Evolutionary conservation across 1,140 invertebrate genomes (phyloP).

Genomic region (Conus ventricosus): DNA sequence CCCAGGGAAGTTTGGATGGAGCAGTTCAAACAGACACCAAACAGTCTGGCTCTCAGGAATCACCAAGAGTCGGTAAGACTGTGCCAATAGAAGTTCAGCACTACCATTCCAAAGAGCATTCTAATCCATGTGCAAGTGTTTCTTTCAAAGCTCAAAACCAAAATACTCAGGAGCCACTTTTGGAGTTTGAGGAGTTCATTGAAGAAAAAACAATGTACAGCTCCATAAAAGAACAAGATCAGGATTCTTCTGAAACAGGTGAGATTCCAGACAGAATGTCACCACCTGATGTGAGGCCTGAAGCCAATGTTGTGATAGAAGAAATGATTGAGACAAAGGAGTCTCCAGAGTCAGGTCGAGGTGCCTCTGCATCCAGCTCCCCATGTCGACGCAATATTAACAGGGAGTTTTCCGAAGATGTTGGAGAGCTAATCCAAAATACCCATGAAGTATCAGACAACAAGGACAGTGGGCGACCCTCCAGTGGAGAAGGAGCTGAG

Average conservation of each 20-base stretch:
- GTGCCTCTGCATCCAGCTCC: constrained; percentile 28
- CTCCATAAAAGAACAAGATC: not conserved
- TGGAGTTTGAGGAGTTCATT: not conserved
- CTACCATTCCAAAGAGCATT: not conserved
- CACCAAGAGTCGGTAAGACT: not conserved
- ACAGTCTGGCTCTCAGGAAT: not conserved
- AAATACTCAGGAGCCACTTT: not conserved
- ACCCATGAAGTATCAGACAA: constrained; percentile 24
- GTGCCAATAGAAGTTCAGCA: not conserved
- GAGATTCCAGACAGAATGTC: not conserved
- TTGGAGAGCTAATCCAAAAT: not conserved
- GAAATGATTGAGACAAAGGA: constrained; percentile 28
- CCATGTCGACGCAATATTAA: not conserved
- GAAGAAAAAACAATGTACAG: not conserved
- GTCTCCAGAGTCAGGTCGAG: constrained; percentile 41
- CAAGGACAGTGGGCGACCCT: constrained; percentile 50
- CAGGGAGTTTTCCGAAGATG: not conserved
- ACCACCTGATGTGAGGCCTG: too few species aligned
- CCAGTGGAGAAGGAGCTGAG: constrained; percentile 45
- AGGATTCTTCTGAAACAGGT: not conserved
- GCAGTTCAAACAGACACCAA: not conserved
- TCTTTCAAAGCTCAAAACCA: not conserved
- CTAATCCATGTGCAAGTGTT: not conserved
- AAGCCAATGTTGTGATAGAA: constrained; percentile 13
- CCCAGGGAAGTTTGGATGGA: not conserved